Percentiles rank a stretch among this genome's conserved stretches.
phyloP scores from a whole-genome alignment of 2,888 invertebrate genomes.

The Apoderus coryli region DNA sequence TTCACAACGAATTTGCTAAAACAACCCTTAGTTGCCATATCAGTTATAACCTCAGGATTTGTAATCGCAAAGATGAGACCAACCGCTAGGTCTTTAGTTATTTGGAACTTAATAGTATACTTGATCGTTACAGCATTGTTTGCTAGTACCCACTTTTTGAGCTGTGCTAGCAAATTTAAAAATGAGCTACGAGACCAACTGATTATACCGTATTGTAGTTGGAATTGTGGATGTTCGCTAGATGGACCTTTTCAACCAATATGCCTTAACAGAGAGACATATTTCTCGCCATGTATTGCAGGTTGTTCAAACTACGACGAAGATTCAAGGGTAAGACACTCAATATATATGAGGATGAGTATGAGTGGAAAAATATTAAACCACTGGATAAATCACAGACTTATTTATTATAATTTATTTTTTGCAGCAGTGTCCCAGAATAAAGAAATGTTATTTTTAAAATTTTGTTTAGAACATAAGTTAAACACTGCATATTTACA shows the following conservation, averaged over 20 bases:
- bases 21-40: slow-evolving; percentile 39
- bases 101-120: slow-evolving; percentile 35
- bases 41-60: slow-evolving; percentile 38
- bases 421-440: too few relatives aligned
- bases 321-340: slow-evolving; percentile 32
- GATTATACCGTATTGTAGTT: slow-evolving; percentile 38
- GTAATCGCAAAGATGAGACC: slow-evolving; percentile 38
- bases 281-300: slow-evolving; percentile 60
- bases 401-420: too few relatives aligned
- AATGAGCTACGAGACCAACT: slow-evolving; percentile 34
- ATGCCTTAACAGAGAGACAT: slow-evolving; percentile 44
- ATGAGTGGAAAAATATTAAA: too few relatives aligned
- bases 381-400: too few relatives aligned
- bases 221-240: slow-evolving; percentile 37
- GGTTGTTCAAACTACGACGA: slow-evolving; percentile 40
- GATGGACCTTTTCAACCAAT: slow-evolving; percentile 44
- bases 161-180: slow-evolving; percentile 21
- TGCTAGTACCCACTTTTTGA: slow-evolving; percentile 26
- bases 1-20: slow-evolving; percentile 38
- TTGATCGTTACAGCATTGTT: slow-evolving; percentile 34
- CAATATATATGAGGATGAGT: too few relatives aligned
- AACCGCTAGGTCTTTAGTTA: slow-evolving; percentile 34
- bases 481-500: too few relatives aligned
- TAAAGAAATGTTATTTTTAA: too few relatives aligned
- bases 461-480: slow-evolving; percentile 4